phyloP scores from a whole-genome alignment of 2,797 vertebrate species.

The Acanthis flammea region DNA sequence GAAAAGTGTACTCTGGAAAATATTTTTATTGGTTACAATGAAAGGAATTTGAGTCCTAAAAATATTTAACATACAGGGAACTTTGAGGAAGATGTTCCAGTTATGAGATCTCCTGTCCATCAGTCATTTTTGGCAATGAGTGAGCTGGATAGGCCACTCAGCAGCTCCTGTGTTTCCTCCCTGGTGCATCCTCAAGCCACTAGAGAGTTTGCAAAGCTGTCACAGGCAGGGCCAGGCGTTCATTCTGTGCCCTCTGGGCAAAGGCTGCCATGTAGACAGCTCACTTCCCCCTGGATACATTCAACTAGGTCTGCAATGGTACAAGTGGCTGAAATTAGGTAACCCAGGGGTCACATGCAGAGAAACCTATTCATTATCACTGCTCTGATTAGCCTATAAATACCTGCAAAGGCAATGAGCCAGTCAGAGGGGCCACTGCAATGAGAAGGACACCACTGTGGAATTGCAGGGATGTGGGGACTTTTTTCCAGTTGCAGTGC shows the following conservation, averaged over 20 bases:
- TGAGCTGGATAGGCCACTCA: neutral
- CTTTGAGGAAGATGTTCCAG: neutral
- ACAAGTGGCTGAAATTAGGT: neutral
- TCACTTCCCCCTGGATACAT: neutral
- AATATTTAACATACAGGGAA: neutral
- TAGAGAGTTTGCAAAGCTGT: neutral
- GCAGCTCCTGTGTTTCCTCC: neutral
- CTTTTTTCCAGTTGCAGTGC: neutral
- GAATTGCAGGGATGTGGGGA: neutral
- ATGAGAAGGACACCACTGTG: neutral
- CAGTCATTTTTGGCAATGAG: neutral
- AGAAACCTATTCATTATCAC: neutral
- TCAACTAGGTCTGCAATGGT: neutral
- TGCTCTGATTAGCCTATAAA: neutral
- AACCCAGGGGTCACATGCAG: neutral
- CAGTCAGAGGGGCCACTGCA: neutral
- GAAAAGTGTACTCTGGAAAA: neutral
- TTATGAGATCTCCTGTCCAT: neutral
- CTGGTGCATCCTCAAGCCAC: neutral
- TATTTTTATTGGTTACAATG: neutral
- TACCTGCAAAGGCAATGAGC: neutral
- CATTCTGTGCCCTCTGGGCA: accelerated
- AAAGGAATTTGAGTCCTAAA: neutral
- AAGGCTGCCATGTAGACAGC: neutral
- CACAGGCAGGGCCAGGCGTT: accelerated